Conservation (phyloP, 2,888 invertebrate species). For the Conops quadrifasciatus region DNA sequence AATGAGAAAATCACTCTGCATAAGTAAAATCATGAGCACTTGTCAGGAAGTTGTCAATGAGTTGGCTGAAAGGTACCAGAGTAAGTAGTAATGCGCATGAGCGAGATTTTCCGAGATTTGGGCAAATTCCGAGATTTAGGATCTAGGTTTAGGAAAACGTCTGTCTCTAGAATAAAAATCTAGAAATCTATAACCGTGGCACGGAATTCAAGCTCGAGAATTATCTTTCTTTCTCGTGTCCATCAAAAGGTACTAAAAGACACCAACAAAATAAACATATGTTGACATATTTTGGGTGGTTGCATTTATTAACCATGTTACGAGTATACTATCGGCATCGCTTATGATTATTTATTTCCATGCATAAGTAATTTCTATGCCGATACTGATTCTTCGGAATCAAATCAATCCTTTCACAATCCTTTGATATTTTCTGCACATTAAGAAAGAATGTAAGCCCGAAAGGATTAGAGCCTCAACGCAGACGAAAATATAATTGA, state of each 20-base stretch:
- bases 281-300: neutral
- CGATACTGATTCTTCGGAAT: neutral
- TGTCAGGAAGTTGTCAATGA: neutral
- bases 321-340: neutral
- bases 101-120: no score
- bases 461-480: slow-evolving; percentile 11
- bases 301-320: neutral
- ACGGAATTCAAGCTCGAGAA: no score
- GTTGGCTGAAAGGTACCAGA: neutral
- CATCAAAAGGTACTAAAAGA: no score
- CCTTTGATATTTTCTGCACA: neutral
- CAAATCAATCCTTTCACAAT: slow-evolving; percentile 1
- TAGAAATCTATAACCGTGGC: no score
- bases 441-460: slow-evolving; percentile 11
- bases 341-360: neutral
- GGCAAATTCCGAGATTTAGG: no score
- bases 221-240: no score
- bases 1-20: neutral
- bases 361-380: neutral
- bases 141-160: no score
- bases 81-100: no score
- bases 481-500: neutral
- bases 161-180: no score
- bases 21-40: neutral
- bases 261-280: neutral